These are phyloP conservation scores for Sycophila texana DNA, from an alignment of 2,888 invertebrate species.

Conservation along the genomic window DNA sequence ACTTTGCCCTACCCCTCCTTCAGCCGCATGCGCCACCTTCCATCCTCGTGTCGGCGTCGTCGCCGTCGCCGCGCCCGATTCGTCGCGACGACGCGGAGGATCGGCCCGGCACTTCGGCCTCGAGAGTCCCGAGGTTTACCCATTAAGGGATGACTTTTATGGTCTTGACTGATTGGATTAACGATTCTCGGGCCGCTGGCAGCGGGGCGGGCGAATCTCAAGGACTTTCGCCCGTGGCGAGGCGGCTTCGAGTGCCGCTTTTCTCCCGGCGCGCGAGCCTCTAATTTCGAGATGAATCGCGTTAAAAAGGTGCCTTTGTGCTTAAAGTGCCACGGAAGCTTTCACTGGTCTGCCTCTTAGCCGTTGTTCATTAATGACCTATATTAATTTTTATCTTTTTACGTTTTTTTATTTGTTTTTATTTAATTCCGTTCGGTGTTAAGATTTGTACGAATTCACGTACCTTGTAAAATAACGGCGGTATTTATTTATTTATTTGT, in stretches of 20 bases:
- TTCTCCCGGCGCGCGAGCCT: neutral
- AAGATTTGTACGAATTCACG: too few relatives aligned
- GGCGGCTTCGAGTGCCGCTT: neutral
- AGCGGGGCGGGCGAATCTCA: neutral
- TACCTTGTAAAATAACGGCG: too few relatives aligned
- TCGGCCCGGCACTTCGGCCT: neutral
- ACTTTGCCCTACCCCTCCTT: slow-evolving; percentile 8
- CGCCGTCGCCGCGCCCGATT: neutral
- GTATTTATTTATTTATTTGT: too few relatives aligned
- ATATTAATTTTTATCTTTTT: too few relatives aligned
- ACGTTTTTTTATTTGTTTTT: too few relatives aligned
- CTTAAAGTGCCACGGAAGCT: neutral
- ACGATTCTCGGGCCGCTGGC: slow-evolving; percentile 41
- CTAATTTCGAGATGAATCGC: neutral
- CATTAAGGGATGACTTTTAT: slow-evolving; percentile 51
- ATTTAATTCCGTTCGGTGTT: too few relatives aligned
- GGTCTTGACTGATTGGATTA: slow-evolving; percentile 56
- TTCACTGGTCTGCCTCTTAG: neutral
- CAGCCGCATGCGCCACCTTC: too few relatives aligned
- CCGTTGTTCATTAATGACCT: too few relatives aligned
- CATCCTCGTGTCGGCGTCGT: neutral
- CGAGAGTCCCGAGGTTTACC: slow-evolving; percentile 26
- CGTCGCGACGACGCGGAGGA: neutral
- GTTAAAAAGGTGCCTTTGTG: neutral
- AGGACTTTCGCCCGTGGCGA: neutral